Evolutionary conservation across 2,888 invertebrate species (phyloP).

Genomic region (Dysmachus trigonus): DNA sequence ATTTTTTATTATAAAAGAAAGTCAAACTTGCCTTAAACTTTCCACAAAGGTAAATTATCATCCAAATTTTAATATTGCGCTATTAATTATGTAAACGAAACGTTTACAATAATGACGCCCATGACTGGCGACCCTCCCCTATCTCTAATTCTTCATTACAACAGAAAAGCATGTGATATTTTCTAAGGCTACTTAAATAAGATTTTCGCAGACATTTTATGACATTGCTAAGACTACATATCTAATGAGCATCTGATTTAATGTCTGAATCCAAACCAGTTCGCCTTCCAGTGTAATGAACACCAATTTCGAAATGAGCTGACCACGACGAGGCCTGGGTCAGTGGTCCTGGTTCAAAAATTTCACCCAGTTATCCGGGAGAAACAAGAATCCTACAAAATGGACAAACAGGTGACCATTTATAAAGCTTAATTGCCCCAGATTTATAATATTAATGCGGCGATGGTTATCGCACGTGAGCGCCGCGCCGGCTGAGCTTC

Average conservation of each 20-base stretch:
- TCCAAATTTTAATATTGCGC: no score
- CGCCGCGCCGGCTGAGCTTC: not conserved
- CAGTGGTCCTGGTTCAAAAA: not conserved
- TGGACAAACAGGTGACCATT: slow-evolving; percentile 4
- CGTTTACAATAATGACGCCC: no score
- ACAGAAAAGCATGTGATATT: no score
- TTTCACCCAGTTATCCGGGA: not conserved
- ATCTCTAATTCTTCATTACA: no score
- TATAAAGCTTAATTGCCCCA: slow-evolving; percentile 20
- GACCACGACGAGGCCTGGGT: not conserved
- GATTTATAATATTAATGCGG: slow-evolving; percentile 33
- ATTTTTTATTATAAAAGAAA: no score
- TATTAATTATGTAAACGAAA: no score
- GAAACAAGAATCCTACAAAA: not conserved
- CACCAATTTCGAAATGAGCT: not conserved
- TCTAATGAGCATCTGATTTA: not conserved
- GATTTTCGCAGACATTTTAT: no score
- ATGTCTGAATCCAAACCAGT: not conserved
- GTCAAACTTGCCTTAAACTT: no score
- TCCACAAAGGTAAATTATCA: no score
- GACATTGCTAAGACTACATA: not conserved
- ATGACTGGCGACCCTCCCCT: no score
- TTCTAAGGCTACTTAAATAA: no score
- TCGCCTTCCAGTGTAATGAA: not conserved
- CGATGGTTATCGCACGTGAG: slow-evolving; percentile 11